Base-by-base conservation (phyloP, 1,140 invertebrate species). In the Aphaenogaster ashmeadi region DNA sequence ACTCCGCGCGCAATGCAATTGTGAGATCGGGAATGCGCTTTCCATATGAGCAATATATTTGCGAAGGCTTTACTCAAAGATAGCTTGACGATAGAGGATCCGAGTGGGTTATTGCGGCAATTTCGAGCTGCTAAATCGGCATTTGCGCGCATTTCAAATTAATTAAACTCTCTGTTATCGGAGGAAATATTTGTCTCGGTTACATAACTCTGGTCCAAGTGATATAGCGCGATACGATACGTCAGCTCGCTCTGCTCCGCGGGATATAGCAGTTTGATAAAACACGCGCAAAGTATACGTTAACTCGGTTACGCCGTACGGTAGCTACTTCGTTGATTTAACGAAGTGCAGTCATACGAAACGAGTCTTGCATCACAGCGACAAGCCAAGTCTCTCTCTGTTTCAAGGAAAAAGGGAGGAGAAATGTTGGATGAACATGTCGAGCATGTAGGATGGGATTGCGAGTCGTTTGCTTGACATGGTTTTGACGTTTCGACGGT, bases 271-370 rank as follows among this genome's bases (percentile, higher is more conserved):
- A 18, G 18, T 58, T 85, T 69, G 62, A 80, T 80, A 64, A 83
- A 90, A 88, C 67, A 56, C n/a, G 33, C 15, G 56, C 52, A 78
- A 60, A 62, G 79, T 87, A 83, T 38, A 54, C 33, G 50, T 71
- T 75, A 87, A 87, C 67, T 77, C 58, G 50, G 58, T 87, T 81
- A 54, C 41, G 38, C 2, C 15, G 47, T 38, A 71, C 54, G 33
- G 36, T 56, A 18, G 38, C 52, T 27, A 27, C 27, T 85, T 78
- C 81, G 87, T 75, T 88, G 54, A 78, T 58, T 67, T 36, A 58
- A 69, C 62, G 56, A 72, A 77, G n/a, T 72, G 69, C 64, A 50
- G 62, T 54, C 69, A n/a, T 18, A 47, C 47, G 36, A 81, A 88
- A 89, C 58, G 75, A 64, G 58, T 56, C 79, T 89, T 66, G 58